Conservation (phyloP, 1,140 invertebrate genomes). For the Caenorhabditis tropicalis region DNA sequence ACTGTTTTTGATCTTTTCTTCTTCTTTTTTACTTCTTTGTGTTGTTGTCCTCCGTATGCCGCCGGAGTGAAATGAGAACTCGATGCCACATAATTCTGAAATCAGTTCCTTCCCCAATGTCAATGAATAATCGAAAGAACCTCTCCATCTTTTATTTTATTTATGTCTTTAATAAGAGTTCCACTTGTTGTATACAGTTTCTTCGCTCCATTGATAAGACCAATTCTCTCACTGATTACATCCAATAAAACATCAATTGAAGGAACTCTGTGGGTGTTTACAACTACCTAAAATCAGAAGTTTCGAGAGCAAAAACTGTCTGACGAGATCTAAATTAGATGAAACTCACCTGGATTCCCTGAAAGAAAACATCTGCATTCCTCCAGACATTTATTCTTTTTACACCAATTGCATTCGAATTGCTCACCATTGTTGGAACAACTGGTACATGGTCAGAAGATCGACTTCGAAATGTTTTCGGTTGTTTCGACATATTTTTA, state of each 20-base stretch:
- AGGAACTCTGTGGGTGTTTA: constrained; percentile 33
- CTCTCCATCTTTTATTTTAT: constrained; percentile 41
- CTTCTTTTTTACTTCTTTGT: not conserved
- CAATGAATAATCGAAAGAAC: not conserved
- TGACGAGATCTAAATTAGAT: not conserved
- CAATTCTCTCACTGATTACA: constrained; percentile 11
- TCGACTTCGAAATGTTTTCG: constrained; percentile 6
- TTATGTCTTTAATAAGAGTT: constrained; percentile 29
- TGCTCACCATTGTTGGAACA: constrained; percentile 23
- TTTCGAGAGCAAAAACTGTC: not conserved
- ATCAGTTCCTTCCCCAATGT: not conserved
- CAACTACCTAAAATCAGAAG: not conserved
- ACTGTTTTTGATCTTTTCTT: constrained; percentile 13
- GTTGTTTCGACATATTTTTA: constrained; percentile 3
- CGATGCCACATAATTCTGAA: constrained; percentile 41
- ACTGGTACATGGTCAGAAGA: constrained; percentile 17
- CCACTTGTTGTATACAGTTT: constrained; percentile 45
- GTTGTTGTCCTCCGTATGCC: constrained; percentile 42
- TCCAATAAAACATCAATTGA: constrained; percentile 16
- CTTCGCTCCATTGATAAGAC: constrained; percentile 27
- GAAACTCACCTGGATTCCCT: constrained; percentile 40
- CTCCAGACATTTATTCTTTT: constrained; percentile 39
- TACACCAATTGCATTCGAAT: not conserved
- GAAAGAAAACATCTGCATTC: constrained; percentile 41
- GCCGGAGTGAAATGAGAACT: constrained; percentile 26